Evolutionary conservation across 2,797 vertebrate species (phyloP).

Genomic region (Acanthiza pusilla): DNA sequence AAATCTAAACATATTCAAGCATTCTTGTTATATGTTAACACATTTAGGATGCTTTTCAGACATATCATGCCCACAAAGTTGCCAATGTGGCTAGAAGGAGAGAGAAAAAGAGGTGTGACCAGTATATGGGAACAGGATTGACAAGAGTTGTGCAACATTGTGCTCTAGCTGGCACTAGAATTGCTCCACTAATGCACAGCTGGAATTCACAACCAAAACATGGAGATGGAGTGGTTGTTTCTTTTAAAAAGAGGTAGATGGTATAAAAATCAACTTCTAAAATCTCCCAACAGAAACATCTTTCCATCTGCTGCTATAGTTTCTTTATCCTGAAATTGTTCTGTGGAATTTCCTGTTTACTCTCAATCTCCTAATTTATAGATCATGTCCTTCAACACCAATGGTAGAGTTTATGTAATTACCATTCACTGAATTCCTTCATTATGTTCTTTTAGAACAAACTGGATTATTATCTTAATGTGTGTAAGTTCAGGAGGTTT

Average conservation of each 20-base stretch:
- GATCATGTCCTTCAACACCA: slow-evolving; percentile 49
- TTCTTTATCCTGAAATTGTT: slow-evolving; percentile 69
- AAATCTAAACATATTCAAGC: neutral
- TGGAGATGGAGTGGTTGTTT: neutral
- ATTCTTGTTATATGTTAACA: neutral
- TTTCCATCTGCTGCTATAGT: slow-evolving; percentile 65
- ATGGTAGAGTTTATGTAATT: slow-evolving; percentile 56
- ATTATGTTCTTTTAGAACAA: slow-evolving; percentile 24
- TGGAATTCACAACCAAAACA: neutral
- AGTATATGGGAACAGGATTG: neutral
- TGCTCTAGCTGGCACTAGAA: neutral
- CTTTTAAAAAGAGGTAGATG: slow-evolving; percentile 24
- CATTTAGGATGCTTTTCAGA: neutral
- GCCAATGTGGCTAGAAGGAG: neutral
- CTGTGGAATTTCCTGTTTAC: slow-evolving; percentile 72
- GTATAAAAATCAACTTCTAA: slow-evolving; percentile 38
- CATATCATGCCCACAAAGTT: neutral
- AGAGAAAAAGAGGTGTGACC: neutral
- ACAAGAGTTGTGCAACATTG: neutral
- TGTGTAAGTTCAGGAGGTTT: slow-evolving; percentile 11
- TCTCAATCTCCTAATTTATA: slow-evolving; percentile 65
- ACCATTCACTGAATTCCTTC: slow-evolving; percentile 36
- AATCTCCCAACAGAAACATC: slow-evolving; percentile 54
- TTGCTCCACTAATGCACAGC: neutral
- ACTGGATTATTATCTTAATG: slow-evolving; percentile 24